Evolutionary conservation across 1,140 invertebrate species (phyloP).

Genomic region (Hyles vespertilio): DNA sequence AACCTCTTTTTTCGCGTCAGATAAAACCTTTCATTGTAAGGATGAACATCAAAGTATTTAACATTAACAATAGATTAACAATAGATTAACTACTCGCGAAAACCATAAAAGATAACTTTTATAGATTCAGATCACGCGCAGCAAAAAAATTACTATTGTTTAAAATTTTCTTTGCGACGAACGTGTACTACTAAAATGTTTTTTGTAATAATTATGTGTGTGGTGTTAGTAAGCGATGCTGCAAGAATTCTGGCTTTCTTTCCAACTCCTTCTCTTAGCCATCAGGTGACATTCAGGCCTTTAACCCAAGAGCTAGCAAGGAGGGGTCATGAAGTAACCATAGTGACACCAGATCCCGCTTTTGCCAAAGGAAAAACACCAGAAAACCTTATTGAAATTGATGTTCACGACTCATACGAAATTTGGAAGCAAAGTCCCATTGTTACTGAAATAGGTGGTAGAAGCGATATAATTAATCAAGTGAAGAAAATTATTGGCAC

Average conservation of each 20-base stretch:
- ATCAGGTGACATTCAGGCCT: slow-evolving; percentile 71
- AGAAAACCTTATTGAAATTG: slow-evolving; percentile 33
- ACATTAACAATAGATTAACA: too few relatives aligned
- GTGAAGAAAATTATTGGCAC: slow-evolving; percentile 1
- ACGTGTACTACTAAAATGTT: too few relatives aligned
- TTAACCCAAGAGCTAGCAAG: slow-evolving; percentile 54
- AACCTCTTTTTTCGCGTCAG: too few relatives aligned
- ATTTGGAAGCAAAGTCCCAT: slow-evolving; percentile 16
- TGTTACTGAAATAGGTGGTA: slow-evolving; percentile 1
- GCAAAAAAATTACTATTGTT: too few relatives aligned
- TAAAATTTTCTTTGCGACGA: too few relatives aligned
- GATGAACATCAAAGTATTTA: too few relatives aligned
- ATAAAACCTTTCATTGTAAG: too few relatives aligned
- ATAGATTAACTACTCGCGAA: too few relatives aligned
- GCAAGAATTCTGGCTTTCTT: slow-evolving; percentile 71
- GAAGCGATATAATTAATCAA: slow-evolving; percentile 8
- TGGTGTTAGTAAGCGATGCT: neutral
- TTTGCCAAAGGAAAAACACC: slow-evolving; percentile 25
- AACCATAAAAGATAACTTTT: too few relatives aligned
- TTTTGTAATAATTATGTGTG: too few relatives aligned
- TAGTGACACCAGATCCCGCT: slow-evolving; percentile 44
- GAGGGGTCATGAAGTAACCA: slow-evolving; percentile 65
- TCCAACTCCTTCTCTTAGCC: slow-evolving; percentile 70
- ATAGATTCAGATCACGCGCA: too few relatives aligned
- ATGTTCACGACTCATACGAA: slow-evolving; percentile 29